Base-by-base conservation (phyloP, 2,797 vertebrate species). In the Pseudomugil gertrudae region DNA sequence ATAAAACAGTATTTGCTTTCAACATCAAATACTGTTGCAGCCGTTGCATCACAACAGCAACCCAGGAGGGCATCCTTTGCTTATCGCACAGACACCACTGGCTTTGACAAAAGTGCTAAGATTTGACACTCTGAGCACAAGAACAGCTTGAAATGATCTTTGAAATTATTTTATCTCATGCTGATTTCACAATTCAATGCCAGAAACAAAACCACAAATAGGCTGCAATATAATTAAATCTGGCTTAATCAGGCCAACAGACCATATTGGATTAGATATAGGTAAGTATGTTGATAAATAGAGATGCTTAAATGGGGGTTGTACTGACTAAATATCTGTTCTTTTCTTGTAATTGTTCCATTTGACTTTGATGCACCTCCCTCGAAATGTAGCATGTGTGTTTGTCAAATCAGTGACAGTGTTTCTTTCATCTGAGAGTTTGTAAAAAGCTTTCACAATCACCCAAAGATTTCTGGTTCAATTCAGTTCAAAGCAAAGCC, bases 401-500 rank as follows among this genome's bases (percentile, higher is more conserved):
- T 51, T 30, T 10, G 19, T 47, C 3, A 38, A 19, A 48, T 19
- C 21, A 50, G 14, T 33, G 15, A 24, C 9, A 8, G 14, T 14
- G 24, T 21, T 35, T 29, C 21, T 9, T 23, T 14, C 6, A 38
- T 30, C 36, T 9, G 3, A n/a, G 21, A 4, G 26, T 43, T 43
- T 57, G 35, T 13, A 14, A 9, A 27, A 45, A 14, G 43, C 33
- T 51, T 35, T 23, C 24, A 15, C n/a, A 33, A 26, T 35, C 53
- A 19, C 43, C 0, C 7, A 9, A 55, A 5, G 23, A 59, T 59
- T 48, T 62, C 11, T n/a, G 45, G 6, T 57, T 66, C 60, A 75
- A 80, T 38, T 30, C 48, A 26, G 70, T 52, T 79, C 43, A 72
- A 76, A 76, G 55, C 58, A 32, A 54, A 68, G 30, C 8, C 76